Evolutionary conservation across 2,888 invertebrate species (phyloP).

Genomic region (Sipunculus nudus): DNA sequence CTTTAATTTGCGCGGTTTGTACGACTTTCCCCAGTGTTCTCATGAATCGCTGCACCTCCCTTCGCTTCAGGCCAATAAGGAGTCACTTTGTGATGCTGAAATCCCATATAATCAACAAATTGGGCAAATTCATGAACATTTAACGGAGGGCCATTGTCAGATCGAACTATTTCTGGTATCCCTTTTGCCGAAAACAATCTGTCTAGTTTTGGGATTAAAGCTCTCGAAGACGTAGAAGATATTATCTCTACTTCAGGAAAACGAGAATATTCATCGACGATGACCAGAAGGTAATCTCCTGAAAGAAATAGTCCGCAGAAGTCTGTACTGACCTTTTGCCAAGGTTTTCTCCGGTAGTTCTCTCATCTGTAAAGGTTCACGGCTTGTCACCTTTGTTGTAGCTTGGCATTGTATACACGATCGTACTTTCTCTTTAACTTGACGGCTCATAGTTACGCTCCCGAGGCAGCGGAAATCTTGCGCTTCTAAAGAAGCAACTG

Average conservation of each 20-base stretch:
- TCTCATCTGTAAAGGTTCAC: background rate
- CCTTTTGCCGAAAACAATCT: constrained; percentile 30
- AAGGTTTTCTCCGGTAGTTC: constrained; percentile 3
- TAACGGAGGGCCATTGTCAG: constrained; percentile 39
- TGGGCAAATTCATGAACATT: constrained; percentile 24
- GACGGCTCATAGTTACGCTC: constrained; percentile 26
- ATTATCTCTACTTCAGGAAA: constrained; percentile 35
- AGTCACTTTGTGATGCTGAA: constrained; percentile 28
- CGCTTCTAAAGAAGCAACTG: too few relatives aligned
- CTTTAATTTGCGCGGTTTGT: background rate
- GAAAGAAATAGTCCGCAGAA: constrained; percentile 7
- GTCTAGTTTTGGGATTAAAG: constrained; percentile 24
- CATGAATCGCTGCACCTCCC: constrained; percentile 39
- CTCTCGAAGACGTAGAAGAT: constrained; percentile 11
- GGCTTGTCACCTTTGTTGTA: constrained; percentile 4
- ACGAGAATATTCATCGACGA: constrained; percentile 5
- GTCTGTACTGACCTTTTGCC: constrained; percentile 22
- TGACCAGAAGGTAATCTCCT: constrained; percentile 1
- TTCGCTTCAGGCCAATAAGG: constrained; percentile 40
- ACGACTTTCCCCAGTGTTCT: constrained; percentile 20
- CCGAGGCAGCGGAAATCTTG: too few relatives aligned
- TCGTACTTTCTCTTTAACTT: constrained; percentile 16
- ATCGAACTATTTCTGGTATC: constrained; percentile 31
- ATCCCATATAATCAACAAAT: constrained; percentile 33
- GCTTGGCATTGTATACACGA: constrained; percentile 22